phyloP scores from a whole-genome alignment of 2,797 vertebrate genomes.

The Enteromius unitaeniatus region DNA sequence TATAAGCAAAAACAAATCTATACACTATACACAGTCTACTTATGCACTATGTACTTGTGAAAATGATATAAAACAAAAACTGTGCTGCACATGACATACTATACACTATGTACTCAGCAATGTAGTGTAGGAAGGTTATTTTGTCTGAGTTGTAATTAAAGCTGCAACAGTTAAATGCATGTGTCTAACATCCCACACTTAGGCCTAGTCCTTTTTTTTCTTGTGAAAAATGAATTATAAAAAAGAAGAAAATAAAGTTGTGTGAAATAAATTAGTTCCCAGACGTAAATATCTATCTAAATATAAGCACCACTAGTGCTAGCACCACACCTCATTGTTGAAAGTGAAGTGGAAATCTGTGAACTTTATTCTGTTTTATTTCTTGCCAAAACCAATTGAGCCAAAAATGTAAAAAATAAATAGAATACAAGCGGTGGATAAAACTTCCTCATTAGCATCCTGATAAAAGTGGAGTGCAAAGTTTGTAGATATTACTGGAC shows the following conservation, averaged over 20 bases:
- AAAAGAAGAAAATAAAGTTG: constrained; percentile 81
- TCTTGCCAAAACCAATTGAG: background rate
- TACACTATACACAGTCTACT: too few species aligned
- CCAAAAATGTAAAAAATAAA: background rate
- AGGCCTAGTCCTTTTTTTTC: too few species aligned
- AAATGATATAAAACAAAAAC: too few species aligned
- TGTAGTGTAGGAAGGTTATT: too few species aligned
- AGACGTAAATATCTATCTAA: constrained; percentile 89
- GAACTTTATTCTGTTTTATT: constrained; percentile 64
- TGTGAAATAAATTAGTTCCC: constrained; percentile 93
- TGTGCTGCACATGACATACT: too few species aligned
- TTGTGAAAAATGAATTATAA: background rate
- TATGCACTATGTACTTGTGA: too few species aligned
- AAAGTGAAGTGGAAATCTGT: constrained; percentile 84
- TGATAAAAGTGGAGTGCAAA: constrained; percentile 97
- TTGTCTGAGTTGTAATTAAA: too few species aligned
- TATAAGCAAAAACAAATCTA: too few species aligned
- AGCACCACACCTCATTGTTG: background rate
- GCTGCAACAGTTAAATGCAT: too few species aligned
- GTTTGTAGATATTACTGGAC: constrained; percentile 73
- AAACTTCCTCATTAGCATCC: constrained; percentile 94
- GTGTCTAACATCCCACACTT: too few species aligned
- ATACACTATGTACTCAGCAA: too few species aligned
- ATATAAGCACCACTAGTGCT: background rate
- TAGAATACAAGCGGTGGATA: background rate